Evolutionary conservation across 2,113 vertebrate genomes (phyloP), one percentile per base, ranked within the genome.

Genomic region (Gasterosteus aculeatus): DNA sequence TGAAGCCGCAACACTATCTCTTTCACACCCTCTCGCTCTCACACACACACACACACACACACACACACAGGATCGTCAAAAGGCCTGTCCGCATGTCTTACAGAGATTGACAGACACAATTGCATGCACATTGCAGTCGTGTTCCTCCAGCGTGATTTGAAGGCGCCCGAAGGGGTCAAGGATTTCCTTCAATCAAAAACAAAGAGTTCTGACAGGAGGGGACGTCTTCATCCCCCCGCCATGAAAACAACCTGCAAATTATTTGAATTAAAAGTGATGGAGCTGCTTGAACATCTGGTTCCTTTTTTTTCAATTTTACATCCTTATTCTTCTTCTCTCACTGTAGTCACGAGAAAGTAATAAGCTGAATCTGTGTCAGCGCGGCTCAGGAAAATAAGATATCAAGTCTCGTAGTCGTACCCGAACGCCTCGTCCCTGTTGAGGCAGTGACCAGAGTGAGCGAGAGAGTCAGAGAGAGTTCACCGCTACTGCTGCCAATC

Each of bases 301-400:
- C 10, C 44, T 94, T 93, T 91, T 92, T 87, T 89, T 86, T 1
- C 1, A 33, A 33, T 33, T 33, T 33, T 4, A 33, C 10, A 93
- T 95, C 68, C 49, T 79, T 39, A 60, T 44, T 94, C 93, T 95
- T 71, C 53, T 79, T 33, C 69, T 41, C 72, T 66, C 72, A 78
- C 94, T 90, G 89, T 91, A 93, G 92, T 93, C 95, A 95, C 95
- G 95, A 96, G 95, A 96, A 95, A 96, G 97, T 96, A 96, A 96
- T 95, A 96, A 97, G 95, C 94, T 94, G 95, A 96, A 95, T 97
- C 96, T 96, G 95, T 97, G 97, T 98, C 96, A 97, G 95, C 91
- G 91, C 91, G 86, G 95, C 96, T 96, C 95, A 95, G 94, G 93
- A 97, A 97, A 99, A 97, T 97, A 97, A 99, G 98, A 99, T 97